A percentile compares a stretch with the other conserved stretches of the same genome.
Conservation (phyloP, 2,797 vertebrate genomes). For the Gastrophryne carolinensis region DNA sequence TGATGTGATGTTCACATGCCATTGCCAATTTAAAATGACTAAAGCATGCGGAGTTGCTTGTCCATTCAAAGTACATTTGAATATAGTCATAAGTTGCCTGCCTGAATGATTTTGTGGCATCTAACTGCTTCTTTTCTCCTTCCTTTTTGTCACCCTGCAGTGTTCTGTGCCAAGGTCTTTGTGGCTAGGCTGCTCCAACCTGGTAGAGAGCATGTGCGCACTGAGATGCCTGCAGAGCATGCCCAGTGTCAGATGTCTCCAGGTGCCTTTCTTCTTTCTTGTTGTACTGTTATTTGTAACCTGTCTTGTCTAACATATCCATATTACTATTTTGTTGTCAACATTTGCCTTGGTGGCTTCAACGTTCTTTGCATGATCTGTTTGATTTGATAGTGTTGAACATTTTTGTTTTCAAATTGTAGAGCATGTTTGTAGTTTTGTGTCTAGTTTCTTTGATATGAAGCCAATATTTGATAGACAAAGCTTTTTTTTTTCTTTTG, state of each 20-base stretch:
- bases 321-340: slow-evolving; percentile 9
- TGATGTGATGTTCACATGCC: background rate
- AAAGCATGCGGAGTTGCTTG: slow-evolving; percentile 22
- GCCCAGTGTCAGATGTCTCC: slow-evolving; percentile 98
- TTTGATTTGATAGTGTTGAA: background rate
- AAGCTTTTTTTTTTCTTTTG: background rate
- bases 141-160: slow-evolving; percentile 96
- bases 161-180: slow-evolving; percentile 99
- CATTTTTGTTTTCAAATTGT: background rate
- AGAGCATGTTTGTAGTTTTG: background rate
- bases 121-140: slow-evolving; percentile 84
- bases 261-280: slow-evolving; percentile 92
- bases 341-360: slow-evolving; percentile 13
- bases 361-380: slow-evolving; percentile 17
- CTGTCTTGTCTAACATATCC: slow-evolving; percentile 73
- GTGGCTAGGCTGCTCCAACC: slow-evolving; percentile 99
- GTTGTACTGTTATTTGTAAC: slow-evolving; percentile 81
- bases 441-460: background rate
- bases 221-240: slow-evolving; percentile 99
- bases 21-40: background rate
- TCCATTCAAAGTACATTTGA: slow-evolving; percentile 50
- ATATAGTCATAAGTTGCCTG: slow-evolving; percentile 75
- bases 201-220: slow-evolving; percentile 99
- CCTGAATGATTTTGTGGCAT: slow-evolving; percentile 79
- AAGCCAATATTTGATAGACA: background rate